A percentile compares a stretch with the other conserved stretches of the same genome.
phyloP scores from a whole-genome alignment of 2,888 invertebrate species.

The Clanis bilineata region DNA sequence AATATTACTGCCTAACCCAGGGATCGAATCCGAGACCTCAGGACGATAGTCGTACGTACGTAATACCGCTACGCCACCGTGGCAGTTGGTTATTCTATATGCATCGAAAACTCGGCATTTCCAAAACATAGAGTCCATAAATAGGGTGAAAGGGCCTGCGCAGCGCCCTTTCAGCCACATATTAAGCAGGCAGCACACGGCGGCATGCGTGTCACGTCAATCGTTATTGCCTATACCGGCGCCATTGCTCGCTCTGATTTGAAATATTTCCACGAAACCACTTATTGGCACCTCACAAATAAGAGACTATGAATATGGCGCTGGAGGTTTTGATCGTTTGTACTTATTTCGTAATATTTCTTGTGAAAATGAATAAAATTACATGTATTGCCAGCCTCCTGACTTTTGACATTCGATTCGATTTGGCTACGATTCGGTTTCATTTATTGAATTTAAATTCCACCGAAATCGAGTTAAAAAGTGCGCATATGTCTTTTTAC shows the following conservation, averaged over 20 bases:
- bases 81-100: no score
- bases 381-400: no score
- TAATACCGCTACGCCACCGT: no score
- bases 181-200: slow-evolving; percentile 73
- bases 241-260: slow-evolving; percentile 73
- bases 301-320: slow-evolving; percentile 40
- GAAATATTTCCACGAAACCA: slow-evolving; percentile 81
- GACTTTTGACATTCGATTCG: no score
- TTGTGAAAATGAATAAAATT: no score
- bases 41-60: background rate
- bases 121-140: slow-evolving; percentile 61
- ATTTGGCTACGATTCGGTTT: no score
- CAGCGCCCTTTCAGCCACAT: slow-evolving; percentile 58
- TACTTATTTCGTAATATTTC: slow-evolving; percentile 8
- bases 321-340: slow-evolving; percentile 52
- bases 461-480: no score
- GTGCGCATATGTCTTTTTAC: no score
- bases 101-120: slow-evolving; percentile 28
- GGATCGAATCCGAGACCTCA: no score
- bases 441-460: no score
- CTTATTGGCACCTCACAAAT: slow-evolving; percentile 74
- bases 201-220: slow-evolving; percentile 73
- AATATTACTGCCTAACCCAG: no score
- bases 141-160: slow-evolving; percentile 62
- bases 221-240: slow-evolving; percentile 72